Evolutionary conservation across 2,888 invertebrate genomes (phyloP), one percentile per base, ranked within the genome.

Genomic region (Syritta pipiens): DNA sequence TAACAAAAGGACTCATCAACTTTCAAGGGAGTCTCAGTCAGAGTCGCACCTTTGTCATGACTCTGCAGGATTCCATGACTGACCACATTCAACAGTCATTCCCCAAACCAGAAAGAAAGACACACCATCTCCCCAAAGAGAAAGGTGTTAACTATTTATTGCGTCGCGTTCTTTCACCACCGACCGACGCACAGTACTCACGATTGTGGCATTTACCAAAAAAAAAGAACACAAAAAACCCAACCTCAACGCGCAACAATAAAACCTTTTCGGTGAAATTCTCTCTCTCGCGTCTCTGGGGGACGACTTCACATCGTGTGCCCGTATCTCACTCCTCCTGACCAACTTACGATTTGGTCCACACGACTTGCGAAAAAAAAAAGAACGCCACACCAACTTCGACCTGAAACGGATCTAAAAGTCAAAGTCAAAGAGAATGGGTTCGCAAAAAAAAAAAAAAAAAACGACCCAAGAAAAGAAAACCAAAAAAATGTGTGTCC

Each of bases 361-460:
- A 49, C 40, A 49, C 28, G 17, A 51, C 14, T 28, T 37, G 22
- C 17, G 59, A 22, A 28, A 22, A 12, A 40, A 60, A 55, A 48
- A 49, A 42, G 10, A 48, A 28, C 20, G 40, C 12, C 5, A 26
- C 44, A 55, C 6, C 10, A 1, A 3, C 44, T 19, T 5, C 26
- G 67, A 67, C 51, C 69, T 69, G 69, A 69, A 44, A 65, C 76
- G 76, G 76, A 76, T 69, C 37, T 65, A 59, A 49, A 59, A 63
- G 57, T 51, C 14, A 42, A 60, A 68, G 48, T 55, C 63, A 28
- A 76, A 77, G 53, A 71, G 71, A 71, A 53, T 65, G 76, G 51
- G 46, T 32, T 22, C 20, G 40, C 40, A 19, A 20, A 44, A 48
- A 12, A 24, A 14, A 30, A 19, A 28, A 42, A 6, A 19, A 28